A percentile compares a stretch with the other conserved stretches of the same genome.
Conservation (phyloP, 2,797 vertebrate species). For the Lycodopsis pacificus region DNA sequence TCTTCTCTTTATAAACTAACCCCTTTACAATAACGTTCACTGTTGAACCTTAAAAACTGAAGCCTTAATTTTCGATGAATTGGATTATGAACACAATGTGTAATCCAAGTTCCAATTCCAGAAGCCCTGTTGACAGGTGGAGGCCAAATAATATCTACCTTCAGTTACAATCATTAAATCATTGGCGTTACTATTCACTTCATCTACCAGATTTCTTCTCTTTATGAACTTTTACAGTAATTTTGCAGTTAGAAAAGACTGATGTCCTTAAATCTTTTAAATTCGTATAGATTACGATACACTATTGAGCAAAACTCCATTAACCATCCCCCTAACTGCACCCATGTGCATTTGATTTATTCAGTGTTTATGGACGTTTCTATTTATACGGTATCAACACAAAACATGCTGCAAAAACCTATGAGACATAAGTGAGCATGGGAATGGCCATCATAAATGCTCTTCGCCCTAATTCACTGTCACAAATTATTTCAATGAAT, state of each 20-base stretch:
- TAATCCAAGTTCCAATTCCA: not conserved
- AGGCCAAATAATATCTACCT: not conserved
- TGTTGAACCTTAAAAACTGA: not conserved
- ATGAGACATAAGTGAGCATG: not conserved
- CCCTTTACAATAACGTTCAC: not conserved
- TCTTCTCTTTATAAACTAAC: conserved; percentile 1
- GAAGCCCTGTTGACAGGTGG: not conserved
- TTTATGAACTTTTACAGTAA: not conserved
- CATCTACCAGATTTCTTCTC: not conserved
- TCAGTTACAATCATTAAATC: not conserved
- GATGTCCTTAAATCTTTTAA: not conserved
- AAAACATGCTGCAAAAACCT: not conserved
- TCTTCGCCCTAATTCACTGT: not conserved
- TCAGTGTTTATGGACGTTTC: not conserved
- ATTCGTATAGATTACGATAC: not conserved
- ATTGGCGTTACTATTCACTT: not conserved
- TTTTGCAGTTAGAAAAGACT: not conserved
- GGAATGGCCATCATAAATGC: not conserved
- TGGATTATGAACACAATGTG: not conserved
- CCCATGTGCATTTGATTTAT: conserved; percentile 5
- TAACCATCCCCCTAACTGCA: conserved; percentile 2
- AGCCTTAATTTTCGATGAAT: not conserved
- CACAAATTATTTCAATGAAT: no score
- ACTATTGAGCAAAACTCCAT: not conserved
- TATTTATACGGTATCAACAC: not conserved